Evolutionary conservation across 2,113 vertebrate species (phyloP).

Genomic region (chimpanzee (Pan troglodytes)): DNA sequence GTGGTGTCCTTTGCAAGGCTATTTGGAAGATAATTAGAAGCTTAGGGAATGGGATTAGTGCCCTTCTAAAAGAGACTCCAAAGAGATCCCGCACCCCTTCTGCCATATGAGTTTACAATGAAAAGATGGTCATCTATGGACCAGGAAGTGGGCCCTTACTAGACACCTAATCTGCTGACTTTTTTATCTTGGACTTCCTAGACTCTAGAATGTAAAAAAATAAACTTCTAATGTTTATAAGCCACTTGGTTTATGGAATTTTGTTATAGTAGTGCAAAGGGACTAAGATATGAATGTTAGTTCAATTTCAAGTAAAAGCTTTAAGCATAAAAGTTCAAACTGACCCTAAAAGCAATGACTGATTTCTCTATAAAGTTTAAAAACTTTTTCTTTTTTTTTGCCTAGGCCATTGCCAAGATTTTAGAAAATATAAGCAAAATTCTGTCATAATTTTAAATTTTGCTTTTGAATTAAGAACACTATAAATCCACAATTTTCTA

Average conservation of each 20-base stretch:
- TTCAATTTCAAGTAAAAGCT: not conserved
- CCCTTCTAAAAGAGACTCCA: not conserved
- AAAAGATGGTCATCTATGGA: not conserved
- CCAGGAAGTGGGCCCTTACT: not conserved
- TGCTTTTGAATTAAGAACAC: not conserved
- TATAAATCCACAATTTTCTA: not conserved
- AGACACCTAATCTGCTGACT: not conserved
- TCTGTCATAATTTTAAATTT: not conserved
- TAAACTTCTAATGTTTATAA: not conserved
- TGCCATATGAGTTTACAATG: too few relatives aligned
- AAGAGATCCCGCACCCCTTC: not conserved
- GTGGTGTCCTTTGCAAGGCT: not conserved
- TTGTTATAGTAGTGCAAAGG: not conserved
- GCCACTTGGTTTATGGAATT: not conserved
- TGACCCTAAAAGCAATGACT: not conserved
- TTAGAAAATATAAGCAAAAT: not conserved
- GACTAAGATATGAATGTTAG: not conserved
- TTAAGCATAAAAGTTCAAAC: not conserved
- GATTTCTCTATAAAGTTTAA: not conserved
- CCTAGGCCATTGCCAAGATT: not conserved
- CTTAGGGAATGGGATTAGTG: not conserved
- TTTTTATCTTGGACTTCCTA: not conserved
- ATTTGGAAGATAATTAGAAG: not conserved
- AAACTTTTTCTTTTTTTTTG: not conserved
- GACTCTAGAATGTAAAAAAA: not conserved